phyloP scores from a whole-genome alignment of 2,888 invertebrate species.

The Caenorhabditis sp. region DNA sequence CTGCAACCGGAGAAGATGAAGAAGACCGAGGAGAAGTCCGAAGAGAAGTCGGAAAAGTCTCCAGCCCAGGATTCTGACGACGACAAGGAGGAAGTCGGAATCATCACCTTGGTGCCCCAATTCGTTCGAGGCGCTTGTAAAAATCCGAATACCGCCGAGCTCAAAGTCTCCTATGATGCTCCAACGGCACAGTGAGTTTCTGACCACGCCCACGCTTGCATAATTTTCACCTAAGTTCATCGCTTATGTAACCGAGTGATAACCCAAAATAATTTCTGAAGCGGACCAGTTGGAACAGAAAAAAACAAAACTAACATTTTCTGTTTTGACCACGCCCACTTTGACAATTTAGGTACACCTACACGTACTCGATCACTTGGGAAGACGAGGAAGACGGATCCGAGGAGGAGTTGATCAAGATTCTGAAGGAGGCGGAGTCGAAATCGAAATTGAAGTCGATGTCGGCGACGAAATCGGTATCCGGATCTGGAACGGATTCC shows the following conservation, averaged over 20 bases:
- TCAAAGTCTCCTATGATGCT: slow-evolving; percentile 35
- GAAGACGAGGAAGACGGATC: background rate
- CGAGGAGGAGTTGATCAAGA: background rate
- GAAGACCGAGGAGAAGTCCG: background rate
- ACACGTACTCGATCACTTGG: slow-evolving; percentile 20
- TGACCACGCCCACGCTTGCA: background rate
- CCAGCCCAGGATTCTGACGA: background rate
- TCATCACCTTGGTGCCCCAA: background rate
- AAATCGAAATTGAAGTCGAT: background rate
- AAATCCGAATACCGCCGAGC: slow-evolving; percentile 13
- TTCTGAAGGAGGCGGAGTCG: background rate
- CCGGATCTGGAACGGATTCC: no score
- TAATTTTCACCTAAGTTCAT: no score
- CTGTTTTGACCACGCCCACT: no score
- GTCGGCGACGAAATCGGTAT: no score
- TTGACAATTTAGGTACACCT: slow-evolving; percentile 28
- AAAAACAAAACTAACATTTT: no score
- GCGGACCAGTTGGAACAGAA: no score
- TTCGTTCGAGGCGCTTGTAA: slow-evolving; percentile 19
- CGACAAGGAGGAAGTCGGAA: background rate
- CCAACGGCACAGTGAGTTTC: slow-evolving; percentile 29
- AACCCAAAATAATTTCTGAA: no score
- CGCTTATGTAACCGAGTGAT: no score
- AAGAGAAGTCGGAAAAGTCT: background rate
- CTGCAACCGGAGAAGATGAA: no score